Evolutionary conservation across 2,113 vertebrate species (phyloP).

Genomic region (Eleginops maclovinus): DNA sequence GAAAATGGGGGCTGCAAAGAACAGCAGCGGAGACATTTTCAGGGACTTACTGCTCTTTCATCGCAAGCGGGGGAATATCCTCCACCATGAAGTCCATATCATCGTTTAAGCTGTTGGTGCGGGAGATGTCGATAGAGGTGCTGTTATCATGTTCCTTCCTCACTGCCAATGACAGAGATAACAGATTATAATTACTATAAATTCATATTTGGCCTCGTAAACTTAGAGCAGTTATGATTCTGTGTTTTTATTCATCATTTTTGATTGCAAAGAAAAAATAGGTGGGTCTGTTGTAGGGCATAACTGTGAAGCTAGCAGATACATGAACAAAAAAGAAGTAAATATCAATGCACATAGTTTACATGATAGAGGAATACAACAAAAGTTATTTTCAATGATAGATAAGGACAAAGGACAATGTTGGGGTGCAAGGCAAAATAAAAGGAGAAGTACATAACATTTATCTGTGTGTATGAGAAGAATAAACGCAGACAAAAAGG

Average conservation of each 20-base stretch:
- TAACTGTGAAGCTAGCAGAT: background rate
- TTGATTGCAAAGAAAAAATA: background rate
- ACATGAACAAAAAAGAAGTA: background rate
- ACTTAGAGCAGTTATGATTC: background rate
- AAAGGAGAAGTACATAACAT: no score
- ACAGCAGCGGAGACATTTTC: background rate
- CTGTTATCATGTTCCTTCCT: conserved; percentile 73
- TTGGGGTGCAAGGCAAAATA: background rate
- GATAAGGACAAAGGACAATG: background rate
- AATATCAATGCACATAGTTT: background rate
- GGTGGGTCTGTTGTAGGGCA: no score
- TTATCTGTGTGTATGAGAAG: background rate
- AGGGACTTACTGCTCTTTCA: conserved; percentile 85
- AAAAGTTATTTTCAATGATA: background rate
- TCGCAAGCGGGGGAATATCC: conserved; percentile 80
- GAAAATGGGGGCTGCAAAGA: conserved; percentile 9
- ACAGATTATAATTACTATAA: background rate
- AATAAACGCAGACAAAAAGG: conserved; percentile 20
- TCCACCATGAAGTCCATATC: conserved; percentile 85
- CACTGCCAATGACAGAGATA: conserved; percentile 64
- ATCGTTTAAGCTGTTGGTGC: conserved; percentile 86
- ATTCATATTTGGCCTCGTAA: background rate
- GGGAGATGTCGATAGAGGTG: conserved; percentile 82
- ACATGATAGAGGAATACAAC: background rate
- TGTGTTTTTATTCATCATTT: background rate